Conservation (phyloP, 2,888 invertebrate genomes). For the Spialia ferax region DNA sequence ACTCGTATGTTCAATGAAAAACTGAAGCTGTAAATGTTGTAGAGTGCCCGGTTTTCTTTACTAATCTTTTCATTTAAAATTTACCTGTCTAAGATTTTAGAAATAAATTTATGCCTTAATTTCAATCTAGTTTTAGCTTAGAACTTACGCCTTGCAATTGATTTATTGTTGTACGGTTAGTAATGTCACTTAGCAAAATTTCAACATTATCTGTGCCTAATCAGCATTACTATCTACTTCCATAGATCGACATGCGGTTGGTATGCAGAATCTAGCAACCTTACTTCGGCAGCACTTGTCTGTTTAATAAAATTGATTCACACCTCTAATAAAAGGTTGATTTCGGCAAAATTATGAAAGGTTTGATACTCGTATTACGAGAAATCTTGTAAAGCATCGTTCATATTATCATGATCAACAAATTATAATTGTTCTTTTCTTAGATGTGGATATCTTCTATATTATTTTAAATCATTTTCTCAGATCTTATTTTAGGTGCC, state of each 20-base stretch:
- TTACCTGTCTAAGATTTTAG: slow-evolving; percentile 11
- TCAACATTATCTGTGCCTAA: slow-evolving; percentile 36
- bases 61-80: neutral
- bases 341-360: neutral
- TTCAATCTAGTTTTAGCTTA: slow-evolving; percentile 31
- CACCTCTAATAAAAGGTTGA: neutral
- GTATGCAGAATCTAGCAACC: slow-evolving; percentile 35
- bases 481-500: too few relatives aligned
- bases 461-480: too few relatives aligned
- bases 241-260: slow-evolving; percentile 30
- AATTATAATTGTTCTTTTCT: neutral
- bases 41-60: neutral
- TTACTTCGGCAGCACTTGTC: slow-evolving; percentile 12
- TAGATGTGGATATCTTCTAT: neutral
- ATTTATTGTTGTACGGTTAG: slow-evolving; percentile 31
- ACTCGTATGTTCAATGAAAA: slow-evolving; percentile 10
- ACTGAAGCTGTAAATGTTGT: neutral
- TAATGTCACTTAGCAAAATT: slow-evolving; percentile 39
- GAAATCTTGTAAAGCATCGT: too few relatives aligned
- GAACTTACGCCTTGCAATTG: slow-evolving; percentile 31
- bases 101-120: slow-evolving; percentile 24
- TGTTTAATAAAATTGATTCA: neutral
- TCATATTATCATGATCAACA: neutral
- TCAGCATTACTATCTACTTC: slow-evolving; percentile 36
- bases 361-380: too few relatives aligned